A percentile compares a stretch with the other conserved stretches of the same genome.
These are phyloP conservation scores for Drosophila emarginata DNA, from an alignment of 2,888 invertebrate genomes.

Conservation along the genomic window DNA sequence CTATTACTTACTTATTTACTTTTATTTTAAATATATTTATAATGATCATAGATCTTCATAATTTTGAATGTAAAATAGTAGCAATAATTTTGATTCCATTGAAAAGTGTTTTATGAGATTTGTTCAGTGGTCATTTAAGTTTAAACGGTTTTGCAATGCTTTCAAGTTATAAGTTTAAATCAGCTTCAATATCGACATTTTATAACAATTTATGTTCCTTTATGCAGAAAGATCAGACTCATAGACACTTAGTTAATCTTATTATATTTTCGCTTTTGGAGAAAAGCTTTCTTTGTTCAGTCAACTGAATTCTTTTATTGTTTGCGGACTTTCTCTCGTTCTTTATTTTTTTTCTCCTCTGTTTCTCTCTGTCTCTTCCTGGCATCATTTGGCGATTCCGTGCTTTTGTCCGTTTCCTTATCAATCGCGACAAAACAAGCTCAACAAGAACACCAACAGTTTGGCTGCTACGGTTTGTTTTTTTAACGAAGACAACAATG, in stretches of 20 bases:
- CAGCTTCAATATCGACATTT: background rate
- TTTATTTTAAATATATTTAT: too few species aligned
- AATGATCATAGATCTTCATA: too few species aligned
- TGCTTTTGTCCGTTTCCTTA: conserved; percentile 10
- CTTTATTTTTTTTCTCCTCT: too few species aligned
- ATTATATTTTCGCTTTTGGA: background rate
- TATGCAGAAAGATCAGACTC: background rate
- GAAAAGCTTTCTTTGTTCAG: conserved; percentile 5
- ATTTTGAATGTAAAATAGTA: too few species aligned
- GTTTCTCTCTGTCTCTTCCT: background rate
- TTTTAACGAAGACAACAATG: background rate
- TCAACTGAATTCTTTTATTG: conserved; percentile 2
- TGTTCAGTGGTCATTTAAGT: too few species aligned
- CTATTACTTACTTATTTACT: too few species aligned
- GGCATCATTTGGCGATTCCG: background rate
- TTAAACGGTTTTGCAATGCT: too few species aligned
- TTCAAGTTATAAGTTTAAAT: background rate
- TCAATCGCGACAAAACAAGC: conserved; percentile 12
- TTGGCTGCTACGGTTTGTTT: conserved; percentile 11
- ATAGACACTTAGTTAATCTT: conserved; percentile 2
- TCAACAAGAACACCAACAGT: conserved; percentile 10
- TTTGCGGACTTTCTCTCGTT: background rate
- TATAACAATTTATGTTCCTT: background rate
- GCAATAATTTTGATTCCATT: too few species aligned
- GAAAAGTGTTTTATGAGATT: too few species aligned